Evolutionary conservation across 2,113 vertebrate genomes (phyloP).

Genomic region (Hippocampus guttulatus): DNA sequence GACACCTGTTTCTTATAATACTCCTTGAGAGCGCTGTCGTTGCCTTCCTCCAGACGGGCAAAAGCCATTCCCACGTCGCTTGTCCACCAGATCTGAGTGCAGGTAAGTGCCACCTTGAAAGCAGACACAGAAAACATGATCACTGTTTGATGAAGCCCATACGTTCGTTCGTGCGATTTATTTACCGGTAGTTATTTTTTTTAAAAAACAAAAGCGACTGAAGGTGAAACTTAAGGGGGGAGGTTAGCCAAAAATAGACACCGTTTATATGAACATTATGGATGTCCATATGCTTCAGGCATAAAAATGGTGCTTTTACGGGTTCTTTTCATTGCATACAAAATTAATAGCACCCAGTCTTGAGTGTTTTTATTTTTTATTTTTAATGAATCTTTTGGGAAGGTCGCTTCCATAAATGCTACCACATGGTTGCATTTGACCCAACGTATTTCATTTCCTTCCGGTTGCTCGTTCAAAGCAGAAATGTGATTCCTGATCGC

Average conservation of each 20-base stretch:
- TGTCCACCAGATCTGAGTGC: conserved; percentile 97
- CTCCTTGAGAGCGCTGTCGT: conserved; percentile 88
- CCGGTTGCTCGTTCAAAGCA: not conserved
- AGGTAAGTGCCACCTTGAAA: conserved; percentile 83
- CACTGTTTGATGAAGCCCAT: not conserved
- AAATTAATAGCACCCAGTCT: not conserved
- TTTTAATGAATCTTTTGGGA: not conserved
- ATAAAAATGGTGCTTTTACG: not conserved
- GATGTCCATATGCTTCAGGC: not conserved
- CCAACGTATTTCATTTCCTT: not conserved
- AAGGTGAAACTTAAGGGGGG: not conserved
- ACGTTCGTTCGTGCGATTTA: not conserved
- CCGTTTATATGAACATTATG: not conserved
- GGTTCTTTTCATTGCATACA: not conserved
- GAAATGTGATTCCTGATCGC: not conserved
- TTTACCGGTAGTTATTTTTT: too few relatives aligned
- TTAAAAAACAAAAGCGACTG: not conserved
- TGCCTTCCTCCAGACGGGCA: conserved; percentile 86
- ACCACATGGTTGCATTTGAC: not conserved
- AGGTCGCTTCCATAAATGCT: not conserved
- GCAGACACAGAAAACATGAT: not conserved
- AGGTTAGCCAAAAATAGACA: not conserved
- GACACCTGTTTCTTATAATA: conserved; percentile 90
- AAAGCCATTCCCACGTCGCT: conserved; percentile 88
- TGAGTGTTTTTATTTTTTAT: not conserved